Evolutionary conservation across 2,888 invertebrate species (phyloP).

Genomic region (Heliconius aoede): DNA sequence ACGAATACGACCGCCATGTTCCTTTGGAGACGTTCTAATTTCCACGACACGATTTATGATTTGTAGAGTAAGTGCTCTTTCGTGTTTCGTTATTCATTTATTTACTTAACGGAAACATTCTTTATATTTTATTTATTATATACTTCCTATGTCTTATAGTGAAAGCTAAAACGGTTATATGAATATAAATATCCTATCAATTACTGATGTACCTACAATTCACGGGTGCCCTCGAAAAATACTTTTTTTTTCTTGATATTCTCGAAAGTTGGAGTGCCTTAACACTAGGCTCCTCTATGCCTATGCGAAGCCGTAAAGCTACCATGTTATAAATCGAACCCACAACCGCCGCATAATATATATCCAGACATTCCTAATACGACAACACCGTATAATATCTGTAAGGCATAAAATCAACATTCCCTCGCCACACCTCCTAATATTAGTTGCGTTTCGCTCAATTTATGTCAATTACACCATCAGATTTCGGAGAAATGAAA

Average conservation of each 20-base stretch:
- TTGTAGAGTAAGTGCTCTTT: slow-evolving; percentile 32
- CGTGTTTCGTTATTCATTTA: slow-evolving; percentile 24
- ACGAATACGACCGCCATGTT: slow-evolving; percentile 17
- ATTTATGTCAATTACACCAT: slow-evolving; percentile 61
- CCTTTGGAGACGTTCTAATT: slow-evolving; percentile 29
- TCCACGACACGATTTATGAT: slow-evolving; percentile 35
- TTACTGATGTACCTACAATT: background rate
- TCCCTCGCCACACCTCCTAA: slow-evolving; percentile 11
- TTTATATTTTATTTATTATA: slow-evolving; percentile 14
- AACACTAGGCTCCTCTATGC: background rate
- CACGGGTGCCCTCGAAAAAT: no score
- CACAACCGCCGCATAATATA: background rate
- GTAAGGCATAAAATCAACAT: slow-evolving; percentile 12
- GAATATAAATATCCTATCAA: background rate
- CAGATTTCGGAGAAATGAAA: slow-evolving; percentile 51
- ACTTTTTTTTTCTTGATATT: no score
- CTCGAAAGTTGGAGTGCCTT: no score
- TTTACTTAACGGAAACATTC: slow-evolving; percentile 11
- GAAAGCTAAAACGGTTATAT: background rate
- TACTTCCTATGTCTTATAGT: background rate
- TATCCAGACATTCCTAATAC: background rate
- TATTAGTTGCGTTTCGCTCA: slow-evolving; percentile 35
- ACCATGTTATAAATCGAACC: background rate
- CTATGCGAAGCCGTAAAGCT: no score
- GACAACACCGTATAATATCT: background rate